These are phyloP conservation scores for Menidia menidia DNA, from an alignment of 2,797 vertebrate genomes.

Conservation along the genomic window DNA sequence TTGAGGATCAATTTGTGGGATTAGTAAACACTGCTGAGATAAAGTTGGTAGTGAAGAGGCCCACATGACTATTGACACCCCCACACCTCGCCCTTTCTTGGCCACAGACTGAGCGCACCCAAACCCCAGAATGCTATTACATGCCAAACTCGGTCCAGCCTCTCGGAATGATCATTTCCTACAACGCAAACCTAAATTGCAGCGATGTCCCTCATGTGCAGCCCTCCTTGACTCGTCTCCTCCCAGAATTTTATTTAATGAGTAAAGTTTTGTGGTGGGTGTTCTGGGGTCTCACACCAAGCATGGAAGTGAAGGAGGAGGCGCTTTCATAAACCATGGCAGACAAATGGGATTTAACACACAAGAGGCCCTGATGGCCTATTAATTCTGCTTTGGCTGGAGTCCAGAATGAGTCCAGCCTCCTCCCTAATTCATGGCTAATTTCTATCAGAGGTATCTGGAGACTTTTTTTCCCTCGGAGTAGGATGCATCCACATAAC, in stretches of 20 bases:
- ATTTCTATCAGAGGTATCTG: constrained; percentile 95
- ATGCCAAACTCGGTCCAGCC: constrained; percentile 45
- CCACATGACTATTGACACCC: constrained; percentile 51
- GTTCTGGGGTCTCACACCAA: constrained; percentile 78
- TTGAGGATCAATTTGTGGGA: constrained; percentile 75
- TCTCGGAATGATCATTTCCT: constrained; percentile 55
- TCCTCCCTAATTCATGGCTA: constrained; percentile 95
- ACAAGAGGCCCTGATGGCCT: constrained; percentile 93
- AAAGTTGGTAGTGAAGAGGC: constrained; percentile 70
- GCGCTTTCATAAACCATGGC: constrained; percentile 87
- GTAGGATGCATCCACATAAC: constrained; percentile 92
- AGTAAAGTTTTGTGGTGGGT: constrained; percentile 81
- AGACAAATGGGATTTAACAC: constrained; percentile 96
- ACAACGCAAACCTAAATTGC: constrained; percentile 53
- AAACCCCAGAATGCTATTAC: constrained; percentile 72
- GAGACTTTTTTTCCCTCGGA: constrained; percentile 87
- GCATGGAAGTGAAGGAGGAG: constrained; percentile 79
- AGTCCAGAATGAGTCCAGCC: constrained; percentile 90
- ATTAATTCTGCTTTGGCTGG: constrained; percentile 94
- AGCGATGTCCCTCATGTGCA: constrained; percentile 47
- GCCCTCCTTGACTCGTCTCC: constrained; percentile 72
- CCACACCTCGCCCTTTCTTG: constrained; percentile 59
- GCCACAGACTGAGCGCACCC: constrained; percentile 66
- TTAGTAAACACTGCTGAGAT: constrained; percentile 72
- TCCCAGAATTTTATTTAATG: constrained; percentile 84